phyloP scores from a whole-genome alignment of 2,888 invertebrate species.

The Ellobium chinense region DNA sequence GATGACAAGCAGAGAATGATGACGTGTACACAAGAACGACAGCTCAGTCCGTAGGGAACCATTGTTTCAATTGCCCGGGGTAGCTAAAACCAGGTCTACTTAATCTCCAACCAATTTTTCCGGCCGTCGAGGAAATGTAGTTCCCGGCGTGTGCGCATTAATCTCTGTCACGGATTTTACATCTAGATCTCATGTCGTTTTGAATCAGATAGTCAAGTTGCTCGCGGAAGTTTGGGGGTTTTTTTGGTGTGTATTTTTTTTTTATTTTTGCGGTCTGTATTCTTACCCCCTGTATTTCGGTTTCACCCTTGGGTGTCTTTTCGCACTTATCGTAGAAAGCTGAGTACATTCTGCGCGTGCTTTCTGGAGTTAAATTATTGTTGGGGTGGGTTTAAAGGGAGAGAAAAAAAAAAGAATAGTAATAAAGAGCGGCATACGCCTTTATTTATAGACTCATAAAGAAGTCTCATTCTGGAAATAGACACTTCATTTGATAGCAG shows the following conservation, averaged over 20 bases:
- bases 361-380: no score
- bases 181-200: not conserved
- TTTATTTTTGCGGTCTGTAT: no score
- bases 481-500: no score
- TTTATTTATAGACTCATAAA: no score
- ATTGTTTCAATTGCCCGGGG: constrained; percentile 3
- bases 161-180: constrained; percentile 23
- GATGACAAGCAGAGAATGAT: not conserved
- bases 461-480: no score
- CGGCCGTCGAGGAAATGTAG: not conserved
- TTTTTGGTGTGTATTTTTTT: not conserved
- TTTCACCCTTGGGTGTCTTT: no score
- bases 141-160: constrained; percentile 29
- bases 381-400: no score
- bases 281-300: no score
- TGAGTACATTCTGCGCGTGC: not conserved
- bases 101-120: constrained; percentile 4
- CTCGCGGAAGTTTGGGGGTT: not conserved
- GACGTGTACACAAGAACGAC: not conserved
- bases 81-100: constrained; percentile 24
- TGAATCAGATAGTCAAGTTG: constrained; percentile 17
- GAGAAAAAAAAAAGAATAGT: no score
- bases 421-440: no score
- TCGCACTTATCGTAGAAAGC: not conserved
- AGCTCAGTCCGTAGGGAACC: not conserved